Base-by-base conservation (phyloP, 2,888 invertebrate genomes). In the Dicyrtomina minuta region DNA sequence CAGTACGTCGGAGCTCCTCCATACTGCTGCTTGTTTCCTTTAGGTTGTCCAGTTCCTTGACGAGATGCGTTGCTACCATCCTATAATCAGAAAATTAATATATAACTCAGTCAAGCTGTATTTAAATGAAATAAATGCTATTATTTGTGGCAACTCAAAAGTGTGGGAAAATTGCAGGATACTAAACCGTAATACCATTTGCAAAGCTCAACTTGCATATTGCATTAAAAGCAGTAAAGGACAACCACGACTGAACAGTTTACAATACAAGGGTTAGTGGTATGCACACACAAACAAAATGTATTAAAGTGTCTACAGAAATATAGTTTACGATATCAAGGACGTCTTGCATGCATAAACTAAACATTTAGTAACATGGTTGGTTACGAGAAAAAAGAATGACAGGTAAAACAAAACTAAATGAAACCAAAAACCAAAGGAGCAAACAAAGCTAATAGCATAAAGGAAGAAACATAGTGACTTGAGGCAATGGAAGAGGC, bases 401-500 rank as follows among this genome's bases (percentile, higher is more conserved):
- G 3, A 46, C 15, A 22, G 13, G 24, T 51, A 20, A 51, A 51
- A 13, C 5, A 53, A 67, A 58, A 27, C 24, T 17, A 43, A 59
- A 43, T 13, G 20, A 53, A 17, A 41, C 44, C 41, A 33, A 10
- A 59, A 59, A 4, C 22, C 49, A 5, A 46, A 62, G 20, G 44
- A 58, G 27, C 59, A 41, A 39, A 58, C 49, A 59, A 58, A 67
- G 67, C 59, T 46, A 51, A 49, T 44, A 67, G 67, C 59, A 26
- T 59, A 59, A 43, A 67, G 60, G 49, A 72, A 72, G 72, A 70
- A 70, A 66, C 72, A 71, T 74, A 75, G 71, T 74, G 75, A 78
- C 76, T 76, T 78, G 77, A 76, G 74, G 72, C 74, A 78, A 71
- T 71, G 75, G 74, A 75, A 74, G 74, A 73, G 74, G 72, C 70